Evolutionary conservation across 64 coral and sea anemone species (phyloP), one percentile per base, ranked within the genome.

Genomic region (Porites lutea): DNA sequence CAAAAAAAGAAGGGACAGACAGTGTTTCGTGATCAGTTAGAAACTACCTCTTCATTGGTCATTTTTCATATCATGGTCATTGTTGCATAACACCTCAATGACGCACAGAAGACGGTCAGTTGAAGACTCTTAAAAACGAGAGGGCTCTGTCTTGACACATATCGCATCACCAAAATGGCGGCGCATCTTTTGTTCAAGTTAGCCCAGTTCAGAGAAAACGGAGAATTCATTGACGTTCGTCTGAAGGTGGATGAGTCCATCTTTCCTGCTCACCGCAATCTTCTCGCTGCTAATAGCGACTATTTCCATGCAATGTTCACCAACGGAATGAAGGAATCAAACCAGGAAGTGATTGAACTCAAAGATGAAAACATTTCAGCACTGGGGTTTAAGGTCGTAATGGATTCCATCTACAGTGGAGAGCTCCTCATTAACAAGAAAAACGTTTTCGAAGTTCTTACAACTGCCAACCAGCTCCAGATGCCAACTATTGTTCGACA

Each of bases 261-360:
- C 49, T 87, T 95, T 68, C 68, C 88, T 19, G 88, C 65, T 78
- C 93, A 95, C 68, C 88, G 89, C 7, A 82, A 63, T 23, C 82
- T 95, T 71, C 89, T 95, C 5, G 88, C 93, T 59, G 93, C 93
- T 37, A 79, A 90, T 80, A 91, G 88, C 27, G 79, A 88, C 86
- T 95, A 95, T 95, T 95, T 95, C 57, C 57, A 71, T 16, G 93
- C 93, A 2, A 95, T 95, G 93, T 95, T 95, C 13, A 37, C 68
- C 4, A 6, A 43, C 21, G 91, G 68, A 11, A 71, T 71, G 68
- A 71, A 2, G 23, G 68, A 71, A 71, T 71, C 68, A 0, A 71
- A 71, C 18, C 16, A 71, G n/a, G 68, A 71, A 71, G 18, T 71
- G 16, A 52, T 77, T 13, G 47, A 77, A n/a, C 74, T 77, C 0